Conservation (phyloP, 1,140 invertebrate species). For the Hestina assimilis region DNA sequence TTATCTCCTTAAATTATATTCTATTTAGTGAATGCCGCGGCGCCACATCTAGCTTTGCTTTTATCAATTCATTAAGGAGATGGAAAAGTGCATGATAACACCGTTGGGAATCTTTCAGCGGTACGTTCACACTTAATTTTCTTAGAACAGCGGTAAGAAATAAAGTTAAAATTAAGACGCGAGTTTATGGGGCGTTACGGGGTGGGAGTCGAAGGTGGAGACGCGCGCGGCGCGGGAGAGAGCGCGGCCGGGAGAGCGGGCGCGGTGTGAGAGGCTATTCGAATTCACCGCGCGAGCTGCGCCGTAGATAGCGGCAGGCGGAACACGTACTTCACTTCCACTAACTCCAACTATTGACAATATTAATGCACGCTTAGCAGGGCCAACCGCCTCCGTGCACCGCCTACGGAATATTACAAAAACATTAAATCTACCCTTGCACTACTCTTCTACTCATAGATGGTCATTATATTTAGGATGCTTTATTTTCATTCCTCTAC, state of each 20-base stretch:
- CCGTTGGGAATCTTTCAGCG: conserved; percentile 58
- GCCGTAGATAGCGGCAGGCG: conserved; percentile 75
- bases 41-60: neutral
- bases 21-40: neutral
- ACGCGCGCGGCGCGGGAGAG: conserved; percentile 26
- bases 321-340: conserved; percentile 77
- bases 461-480: conserved; percentile 8
- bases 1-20: no score
- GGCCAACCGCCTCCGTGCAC: conserved; percentile 61
- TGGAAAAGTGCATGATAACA: conserved; percentile 43
- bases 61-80: conserved; percentile 13
- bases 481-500: conserved; percentile 21
- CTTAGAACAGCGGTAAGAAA: conserved; percentile 74
- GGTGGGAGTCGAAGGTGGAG: conserved; percentile 51
- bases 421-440: conserved; percentile 28
- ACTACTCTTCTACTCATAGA: neutral
- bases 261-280: conserved; percentile 65
- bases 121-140: conserved; percentile 76
- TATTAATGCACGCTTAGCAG: conserved; percentile 77
- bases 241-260: conserved; percentile 13
- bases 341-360: conserved; percentile 77
- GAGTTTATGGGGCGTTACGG: conserved; percentile 75
- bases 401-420: conserved; percentile 57
- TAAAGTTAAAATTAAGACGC: conserved; percentile 78
- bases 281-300: conserved; percentile 73